Percentiles rank a stretch among this genome's conserved stretches.
phyloP scores from a whole-genome alignment of 2,888 invertebrate genomes.

The Hybos culiciformis region DNA sequence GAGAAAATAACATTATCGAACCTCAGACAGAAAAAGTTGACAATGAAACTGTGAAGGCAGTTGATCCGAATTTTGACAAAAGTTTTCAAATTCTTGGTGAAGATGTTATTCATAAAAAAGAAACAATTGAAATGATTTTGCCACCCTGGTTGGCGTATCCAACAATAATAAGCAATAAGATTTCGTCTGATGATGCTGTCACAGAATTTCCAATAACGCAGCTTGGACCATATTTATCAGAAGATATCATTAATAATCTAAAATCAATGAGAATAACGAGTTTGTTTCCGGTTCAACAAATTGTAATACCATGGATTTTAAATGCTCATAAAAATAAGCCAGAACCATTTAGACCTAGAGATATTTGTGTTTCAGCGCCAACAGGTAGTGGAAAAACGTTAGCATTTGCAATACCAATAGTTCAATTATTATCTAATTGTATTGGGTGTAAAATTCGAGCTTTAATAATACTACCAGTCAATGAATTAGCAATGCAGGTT shows the following conservation, averaged over 20 bases:
- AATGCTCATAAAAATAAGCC: conserved; percentile 46
- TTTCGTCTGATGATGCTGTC: conserved; percentile 40
- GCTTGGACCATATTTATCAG: conserved; percentile 41
- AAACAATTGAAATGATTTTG: conserved; percentile 56
- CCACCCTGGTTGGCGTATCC: conserved; percentile 82
- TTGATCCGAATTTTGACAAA: conserved; percentile 5
- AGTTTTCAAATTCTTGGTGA: conserved; percentile 45
- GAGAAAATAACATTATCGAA: too few relatives aligned
- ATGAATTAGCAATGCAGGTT: conserved; percentile 83
- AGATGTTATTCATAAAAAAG: conserved; percentile 43
- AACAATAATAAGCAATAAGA: conserved; percentile 56
- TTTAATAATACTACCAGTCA: conserved; percentile 82
- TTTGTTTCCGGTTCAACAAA: conserved; percentile 75
- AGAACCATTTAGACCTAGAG: conserved; percentile 57
- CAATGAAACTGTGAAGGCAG: background rate
- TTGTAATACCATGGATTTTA: conserved; percentile 64
- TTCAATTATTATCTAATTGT: conserved; percentile 53
- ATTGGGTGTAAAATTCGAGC: conserved; percentile 60
- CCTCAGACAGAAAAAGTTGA: conserved; percentile 27
- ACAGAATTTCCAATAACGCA: conserved; percentile 40
- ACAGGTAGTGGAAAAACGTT: conserved; percentile 97
- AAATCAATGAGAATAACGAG: conserved; percentile 55
- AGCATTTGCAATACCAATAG: conserved; percentile 81
- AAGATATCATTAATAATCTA: conserved; percentile 46
- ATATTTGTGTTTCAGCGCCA: conserved; percentile 92